A percentile compares a stretch with the other conserved stretches of the same genome.
phyloP scores from a whole-genome alignment of 2,888 invertebrate genomes.

The Stenodema calcarata region DNA sequence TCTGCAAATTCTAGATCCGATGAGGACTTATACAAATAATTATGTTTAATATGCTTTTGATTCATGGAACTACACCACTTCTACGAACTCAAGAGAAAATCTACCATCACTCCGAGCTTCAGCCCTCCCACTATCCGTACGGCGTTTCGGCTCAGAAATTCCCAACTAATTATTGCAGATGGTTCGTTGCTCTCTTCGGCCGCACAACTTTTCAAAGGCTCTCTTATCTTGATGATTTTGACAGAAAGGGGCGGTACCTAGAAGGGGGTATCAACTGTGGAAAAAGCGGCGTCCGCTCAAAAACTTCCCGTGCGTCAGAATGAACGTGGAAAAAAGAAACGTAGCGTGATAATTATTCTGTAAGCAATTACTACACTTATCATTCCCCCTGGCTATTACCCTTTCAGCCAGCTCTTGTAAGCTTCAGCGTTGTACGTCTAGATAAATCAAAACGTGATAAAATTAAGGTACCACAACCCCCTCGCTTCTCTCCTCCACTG shows the following conservation, averaged over 20 bases:
- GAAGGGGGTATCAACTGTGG: neutral
- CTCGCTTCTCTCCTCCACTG: too few species aligned
- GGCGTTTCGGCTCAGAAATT: conserved; percentile 6
- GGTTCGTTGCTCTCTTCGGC: conserved; percentile 12
- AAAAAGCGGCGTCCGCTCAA: neutral
- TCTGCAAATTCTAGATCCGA: too few species aligned
- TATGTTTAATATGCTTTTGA: too few species aligned
- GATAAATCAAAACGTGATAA: conserved; percentile 47
- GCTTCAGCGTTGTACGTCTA: neutral
- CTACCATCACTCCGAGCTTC: too few species aligned
- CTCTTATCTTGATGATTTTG: conserved; percentile 35
- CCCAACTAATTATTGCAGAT: conserved; percentile 31
- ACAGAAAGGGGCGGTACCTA: conserved; percentile 3
- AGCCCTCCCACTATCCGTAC: neutral
- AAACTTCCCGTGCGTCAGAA: neutral
- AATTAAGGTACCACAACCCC: conserved; percentile 20
- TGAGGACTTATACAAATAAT: too few species aligned
- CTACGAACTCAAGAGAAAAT: too few species aligned
- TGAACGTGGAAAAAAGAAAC: neutral
- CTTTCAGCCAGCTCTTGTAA: neutral
- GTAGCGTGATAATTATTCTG: conserved; percentile 33
- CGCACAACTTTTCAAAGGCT: conserved; percentile 10
- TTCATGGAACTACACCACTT: too few species aligned
- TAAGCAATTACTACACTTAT: conserved; percentile 43
- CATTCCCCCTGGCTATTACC: conserved; percentile 35